Conservation (phyloP, 2,797 vertebrate genomes). For the Lithobates pipiens region DNA sequence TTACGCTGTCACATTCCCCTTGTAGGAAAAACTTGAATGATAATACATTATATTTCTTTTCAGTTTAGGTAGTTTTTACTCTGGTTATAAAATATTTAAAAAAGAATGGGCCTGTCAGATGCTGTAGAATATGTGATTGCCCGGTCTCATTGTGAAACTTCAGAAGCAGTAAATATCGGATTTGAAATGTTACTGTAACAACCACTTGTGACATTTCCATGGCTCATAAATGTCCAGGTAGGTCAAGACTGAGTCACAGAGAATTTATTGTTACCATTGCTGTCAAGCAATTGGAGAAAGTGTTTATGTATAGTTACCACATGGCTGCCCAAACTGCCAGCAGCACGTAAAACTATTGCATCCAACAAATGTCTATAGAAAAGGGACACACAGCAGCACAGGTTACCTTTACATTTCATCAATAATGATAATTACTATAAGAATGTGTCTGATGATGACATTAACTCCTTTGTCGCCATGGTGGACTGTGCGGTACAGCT, state of each 20-base stretch:
- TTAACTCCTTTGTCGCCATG: not conserved
- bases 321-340: not conserved
- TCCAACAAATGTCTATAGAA: not conserved
- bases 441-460: not conserved
- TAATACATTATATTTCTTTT: not conserved
- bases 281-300: not conserved
- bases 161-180: constrained; percentile 5
- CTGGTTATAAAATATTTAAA: not conserved
- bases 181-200: constrained; percentile 34
- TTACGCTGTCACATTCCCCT: no score
- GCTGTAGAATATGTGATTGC: constrained; percentile 1
- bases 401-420: not conserved
- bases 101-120: not conserved
- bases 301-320: constrained; percentile 1
- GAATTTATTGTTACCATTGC: constrained; percentile 16
- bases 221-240: constrained; percentile 39
- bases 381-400: not conserved
- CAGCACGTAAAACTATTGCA: not conserved
- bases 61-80: not conserved
- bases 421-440: not conserved
- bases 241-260: constrained; percentile 28
- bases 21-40: not conserved
- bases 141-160: not conserved
- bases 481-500: not conserved
- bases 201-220: constrained; percentile 44